Evolutionary conservation across 2,797 vertebrate species (phyloP), one percentile per base, ranked within the genome.

Genomic region (Gadopsis bispinosus): DNA sequence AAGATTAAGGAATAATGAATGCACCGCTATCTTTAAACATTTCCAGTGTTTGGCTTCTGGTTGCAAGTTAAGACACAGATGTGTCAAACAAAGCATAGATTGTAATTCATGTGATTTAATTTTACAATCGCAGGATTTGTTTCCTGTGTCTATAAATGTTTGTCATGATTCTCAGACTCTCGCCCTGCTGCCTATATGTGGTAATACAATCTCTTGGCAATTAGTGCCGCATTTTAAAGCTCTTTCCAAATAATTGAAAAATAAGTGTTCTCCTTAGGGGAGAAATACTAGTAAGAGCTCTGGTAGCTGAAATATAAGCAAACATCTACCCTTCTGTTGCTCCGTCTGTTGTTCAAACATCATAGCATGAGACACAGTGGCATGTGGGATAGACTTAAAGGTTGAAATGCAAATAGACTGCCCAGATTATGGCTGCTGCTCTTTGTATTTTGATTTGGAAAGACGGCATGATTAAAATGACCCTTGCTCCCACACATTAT

Each of bases 141-240:
- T 78, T 26, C 53, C 12, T 53, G 72, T 76, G 61, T 79, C 81
- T 80, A 70, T 35, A 72, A 50, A 60, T 17, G 31, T 69, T 80
- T 59, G 60, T 71, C 73, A 77, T 77, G 60, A 80, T 29, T 67
- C 64, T 58, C 53, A 68, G 64, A 33, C 64, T 68, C 64, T 45
- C 26, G 20, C 48, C 39, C 67, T 47, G 69, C 67, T 60, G 64
- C 90, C 74, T 79, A 26, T 87, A 41, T 79, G 81, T 56, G 73
- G 73, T 59, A 50, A 78, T 66, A 26, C 48, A 87, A 71, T 72
- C 43, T 69, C 45, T 59, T 63, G 33, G 73, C 72, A 78, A 71
- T 53, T 69, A 75, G 33, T 66, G 45, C 22, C 0, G 4, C 53
- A 45, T 83, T 78, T 79, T 47, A 58, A 80, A 82, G 35, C 14